A percentile compares a stretch with the other conserved stretches of the same genome.
Evolutionary conservation across 2,797 vertebrate genomes (phyloP).

Genomic region (Urocyon cinereoargenteus): DNA sequence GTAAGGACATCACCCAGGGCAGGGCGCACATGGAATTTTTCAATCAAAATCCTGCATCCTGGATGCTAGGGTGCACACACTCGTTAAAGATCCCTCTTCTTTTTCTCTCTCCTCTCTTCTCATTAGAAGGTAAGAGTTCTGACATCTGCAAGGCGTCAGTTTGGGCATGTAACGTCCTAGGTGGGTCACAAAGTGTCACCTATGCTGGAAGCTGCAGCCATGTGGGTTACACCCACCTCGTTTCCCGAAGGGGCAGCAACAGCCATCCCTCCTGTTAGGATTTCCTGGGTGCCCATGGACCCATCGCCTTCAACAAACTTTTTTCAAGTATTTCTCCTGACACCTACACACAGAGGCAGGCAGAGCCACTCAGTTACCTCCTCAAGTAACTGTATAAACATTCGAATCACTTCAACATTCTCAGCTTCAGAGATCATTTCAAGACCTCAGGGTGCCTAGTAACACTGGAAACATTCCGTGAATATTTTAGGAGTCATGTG

Average conservation of each 20-base stretch:
- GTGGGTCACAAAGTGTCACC: neutral
- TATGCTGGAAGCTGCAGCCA: neutral
- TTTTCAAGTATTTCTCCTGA: constrained; percentile 37
- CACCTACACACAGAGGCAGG: neutral
- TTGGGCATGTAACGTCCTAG: neutral
- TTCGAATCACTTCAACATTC: constrained; percentile 7
- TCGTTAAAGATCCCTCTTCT: neutral
- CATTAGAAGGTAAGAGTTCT: neutral
- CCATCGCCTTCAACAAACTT: neutral
- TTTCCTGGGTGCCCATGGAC: neutral
- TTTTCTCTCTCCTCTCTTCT: constrained; percentile 7
- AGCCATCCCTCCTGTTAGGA: too few relatives aligned
- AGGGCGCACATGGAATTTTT: neutral
- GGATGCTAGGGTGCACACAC: neutral
- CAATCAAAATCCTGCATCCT: neutral
- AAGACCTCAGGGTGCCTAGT: constrained; percentile 41
- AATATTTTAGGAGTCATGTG: neutral
- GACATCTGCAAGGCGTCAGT: neutral
- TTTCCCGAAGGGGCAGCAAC: neutral
- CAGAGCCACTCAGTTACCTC: constrained; percentile 43
- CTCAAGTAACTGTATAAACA: constrained; percentile 67
- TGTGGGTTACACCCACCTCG: neutral
- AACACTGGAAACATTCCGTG: constrained; percentile 21
- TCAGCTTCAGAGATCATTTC: constrained; percentile 48
- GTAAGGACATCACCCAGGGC: neutral